Evolutionary conservation across 2,888 invertebrate genomes (phyloP), one percentile per base, ranked within the genome.

Genomic region (Caenorhabditis wallacei): DNA sequence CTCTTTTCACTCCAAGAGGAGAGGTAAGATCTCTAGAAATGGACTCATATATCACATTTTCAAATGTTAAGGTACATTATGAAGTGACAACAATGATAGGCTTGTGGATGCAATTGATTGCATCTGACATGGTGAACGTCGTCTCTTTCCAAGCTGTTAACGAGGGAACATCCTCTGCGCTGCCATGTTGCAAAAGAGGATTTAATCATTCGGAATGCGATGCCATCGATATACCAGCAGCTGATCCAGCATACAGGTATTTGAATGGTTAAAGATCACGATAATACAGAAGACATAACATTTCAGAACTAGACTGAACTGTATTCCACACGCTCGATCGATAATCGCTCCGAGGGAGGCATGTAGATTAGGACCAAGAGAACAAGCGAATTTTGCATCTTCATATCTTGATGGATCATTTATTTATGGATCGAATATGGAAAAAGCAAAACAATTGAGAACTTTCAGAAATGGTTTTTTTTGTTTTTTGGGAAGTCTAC

Each of bases 351-450:
- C 90, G 5, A 80, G 87, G 16, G 80, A 86, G 46, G 81, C 88
- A 40, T 91, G 91, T 79, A 80, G 68, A 26, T 56, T 86, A 24
- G 88, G 88, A 0, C 92, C 92, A 48, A 90, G 97, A 79, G 97
- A 97, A 89, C 97, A 97, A 93, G 95, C 96, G 18, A 97, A 98
- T 92, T 96, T 97, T 92, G 97, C 97, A 92, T 96, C 97, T 0
- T 96, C 96, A 0, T 97, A 95, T 93, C 93, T 97, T 70, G 92
- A 92, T 75, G 92, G 84, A 5, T 96, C 96, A 0, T 95, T 95
- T 84, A 93, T 98, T 26, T 97, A 97, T 91, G 97, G 97, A 0
- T 96, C 96, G 91, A 96, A 96, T 90, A 94, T 94, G 1, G 97
- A 97, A 91, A 94, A 96, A 40, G 94, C 95, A 0, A 94, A 95